These are phyloP conservation scores for Sciurus vulgaris DNA, from an alignment of 2,797 vertebrate species.

Conservation along the genomic window DNA sequence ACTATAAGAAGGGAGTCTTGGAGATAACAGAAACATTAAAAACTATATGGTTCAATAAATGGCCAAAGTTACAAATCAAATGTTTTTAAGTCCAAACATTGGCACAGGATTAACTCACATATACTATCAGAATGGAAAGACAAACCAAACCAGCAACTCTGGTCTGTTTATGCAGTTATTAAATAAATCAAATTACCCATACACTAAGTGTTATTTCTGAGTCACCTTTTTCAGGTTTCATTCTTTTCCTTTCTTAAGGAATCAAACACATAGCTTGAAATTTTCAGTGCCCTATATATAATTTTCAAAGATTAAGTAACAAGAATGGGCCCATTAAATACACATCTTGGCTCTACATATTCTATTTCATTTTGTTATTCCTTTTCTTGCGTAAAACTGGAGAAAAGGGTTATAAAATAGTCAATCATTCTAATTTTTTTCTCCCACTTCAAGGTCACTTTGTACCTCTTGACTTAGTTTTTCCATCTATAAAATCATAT, in stretches of 20 bases:
- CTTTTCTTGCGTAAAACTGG: not conserved
- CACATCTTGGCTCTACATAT: not conserved
- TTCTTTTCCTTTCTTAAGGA: slow-evolving; percentile 36
- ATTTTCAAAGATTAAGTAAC: not conserved
- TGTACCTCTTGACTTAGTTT: slow-evolving; percentile 18
- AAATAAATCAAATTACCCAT: slow-evolving; percentile 40
- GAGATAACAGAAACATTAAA: slow-evolving; percentile 27
- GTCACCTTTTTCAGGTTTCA: not conserved
- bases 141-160: slow-evolving; percentile 29
- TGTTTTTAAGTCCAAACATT: too few relatives aligned
- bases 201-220: slow-evolving; percentile 2
- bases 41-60: not conserved
- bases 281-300: not conserved
- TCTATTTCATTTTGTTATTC: not conserved
- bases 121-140: slow-evolving; percentile 39
- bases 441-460: not conserved
- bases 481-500: not conserved
- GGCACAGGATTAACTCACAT: not conserved
- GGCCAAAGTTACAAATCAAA: slow-evolving; percentile 14
- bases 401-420: not conserved
- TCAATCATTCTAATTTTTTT: slow-evolving; percentile 1
- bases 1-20: not conserved
- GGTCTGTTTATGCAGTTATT: slow-evolving; percentile 42
- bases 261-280: not conserved
- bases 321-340: not conserved